phyloP scores from a whole-genome alignment of 2,888 invertebrate species.

The Zootermopsis nevadensis region DNA sequence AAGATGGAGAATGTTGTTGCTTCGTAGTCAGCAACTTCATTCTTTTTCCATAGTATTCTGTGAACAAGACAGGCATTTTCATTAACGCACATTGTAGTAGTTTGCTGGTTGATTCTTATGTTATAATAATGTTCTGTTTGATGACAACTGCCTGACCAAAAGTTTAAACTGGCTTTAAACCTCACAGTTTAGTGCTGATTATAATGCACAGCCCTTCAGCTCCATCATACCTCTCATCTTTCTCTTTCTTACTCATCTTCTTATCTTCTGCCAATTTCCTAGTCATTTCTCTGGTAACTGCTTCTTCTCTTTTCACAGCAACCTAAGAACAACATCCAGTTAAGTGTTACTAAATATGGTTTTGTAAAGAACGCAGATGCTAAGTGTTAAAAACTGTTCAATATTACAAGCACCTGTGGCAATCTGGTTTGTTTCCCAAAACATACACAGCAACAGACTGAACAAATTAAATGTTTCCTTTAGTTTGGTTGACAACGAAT shows the following conservation, averaged over 20 bases:
- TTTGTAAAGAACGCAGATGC: too few species aligned
- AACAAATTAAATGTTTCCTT: too few species aligned
- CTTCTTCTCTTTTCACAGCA: slow-evolving; percentile 90
- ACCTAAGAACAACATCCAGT: slow-evolving; percentile 66
- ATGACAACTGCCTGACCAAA: too few species aligned
- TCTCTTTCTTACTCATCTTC: slow-evolving; percentile 98
- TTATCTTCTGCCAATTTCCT: slow-evolving; percentile 90
- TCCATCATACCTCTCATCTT: slow-evolving; percentile 84
- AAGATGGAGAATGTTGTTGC: slow-evolving; percentile 99
- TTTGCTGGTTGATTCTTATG: neutral
- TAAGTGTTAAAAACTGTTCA: too few species aligned
- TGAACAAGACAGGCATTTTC: slow-evolving; percentile 53
- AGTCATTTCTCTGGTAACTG: slow-evolving; percentile 87
- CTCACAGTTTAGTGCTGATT: neutral
- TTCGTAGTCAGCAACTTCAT: slow-evolving; percentile 99
- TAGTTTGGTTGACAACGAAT: too few species aligned
- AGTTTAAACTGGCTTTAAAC: neutral
- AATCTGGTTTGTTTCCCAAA: too few species aligned
- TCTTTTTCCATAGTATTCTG: slow-evolving; percentile 98
- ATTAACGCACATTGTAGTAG: neutral
- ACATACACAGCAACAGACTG: too few species aligned
- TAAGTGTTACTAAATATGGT: too few species aligned
- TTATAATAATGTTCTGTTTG: too few species aligned
- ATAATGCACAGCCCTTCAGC: neutral
- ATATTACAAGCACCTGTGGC: too few species aligned